Evolutionary conservation across 2,888 invertebrate species (phyloP).

Genomic region (Baccha elongata): DNA sequence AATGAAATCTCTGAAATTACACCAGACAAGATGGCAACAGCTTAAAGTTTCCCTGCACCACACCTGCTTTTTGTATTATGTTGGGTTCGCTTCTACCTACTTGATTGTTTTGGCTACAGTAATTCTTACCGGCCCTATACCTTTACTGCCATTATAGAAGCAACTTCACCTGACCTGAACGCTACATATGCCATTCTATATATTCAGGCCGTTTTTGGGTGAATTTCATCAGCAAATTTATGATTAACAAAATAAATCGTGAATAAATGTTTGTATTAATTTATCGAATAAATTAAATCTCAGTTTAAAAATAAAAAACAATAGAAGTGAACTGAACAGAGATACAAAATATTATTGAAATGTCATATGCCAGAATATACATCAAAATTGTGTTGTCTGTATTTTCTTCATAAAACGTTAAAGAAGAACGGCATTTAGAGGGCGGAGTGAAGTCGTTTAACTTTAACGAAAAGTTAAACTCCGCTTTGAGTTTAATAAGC

Average conservation of each 20-base stretch:
- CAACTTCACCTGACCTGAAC: constrained; percentile 17
- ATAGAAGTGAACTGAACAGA: too few relatives aligned
- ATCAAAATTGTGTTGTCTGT: too few relatives aligned
- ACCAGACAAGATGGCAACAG: constrained; percentile 71
- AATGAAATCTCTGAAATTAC: constrained; percentile 72
- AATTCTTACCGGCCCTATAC: constrained; percentile 59
- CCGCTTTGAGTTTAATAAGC: too few relatives aligned
- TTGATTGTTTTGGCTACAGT: constrained; percentile 27
- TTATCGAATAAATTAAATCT: too few relatives aligned
- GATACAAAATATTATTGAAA: too few relatives aligned
- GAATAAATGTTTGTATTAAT: too few relatives aligned
- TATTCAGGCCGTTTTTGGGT: not conserved
- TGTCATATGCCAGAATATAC: too few relatives aligned
- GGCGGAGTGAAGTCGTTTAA: too few relatives aligned
- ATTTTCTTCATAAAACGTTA: too few relatives aligned
- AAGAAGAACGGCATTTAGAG: too few relatives aligned
- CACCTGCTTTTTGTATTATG: constrained; percentile 63
- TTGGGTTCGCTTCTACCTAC: constrained; percentile 25
- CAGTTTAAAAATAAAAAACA: too few relatives aligned
- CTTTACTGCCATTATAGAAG: not conserved
- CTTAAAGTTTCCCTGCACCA: constrained; percentile 63
- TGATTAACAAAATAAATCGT: not conserved
- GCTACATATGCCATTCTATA: constrained; percentile 44
- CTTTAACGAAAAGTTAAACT: too few relatives aligned
- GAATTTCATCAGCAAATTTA: not conserved